Base-by-base conservation (phyloP, 1,140 invertebrate genomes). In the Bombus sylvicola region DNA sequence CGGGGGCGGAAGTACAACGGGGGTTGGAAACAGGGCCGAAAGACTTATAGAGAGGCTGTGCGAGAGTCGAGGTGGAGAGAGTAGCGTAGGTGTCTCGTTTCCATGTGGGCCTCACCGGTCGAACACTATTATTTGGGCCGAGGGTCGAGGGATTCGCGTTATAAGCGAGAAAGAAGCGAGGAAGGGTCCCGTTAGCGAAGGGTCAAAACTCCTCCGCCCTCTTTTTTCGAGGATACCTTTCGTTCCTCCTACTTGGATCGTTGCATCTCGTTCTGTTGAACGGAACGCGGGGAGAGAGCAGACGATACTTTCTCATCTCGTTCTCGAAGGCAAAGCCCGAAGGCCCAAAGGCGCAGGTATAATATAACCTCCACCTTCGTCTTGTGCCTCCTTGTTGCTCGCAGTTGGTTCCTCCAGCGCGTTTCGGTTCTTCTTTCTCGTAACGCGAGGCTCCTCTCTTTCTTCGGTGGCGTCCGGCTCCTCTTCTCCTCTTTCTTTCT, bases 111-210 rank as follows among this genome's bases (percentile, higher is more conserved):
- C 90, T 34, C 75, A 68, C 53, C 73, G 85, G 75, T 87, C 87
- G 87, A 92, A 92, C 89, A 89, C 92, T 93, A 94, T 94, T 93
- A 93, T 94, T 94, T 94, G 91, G 87, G 88, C 88, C 88, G 85
- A 87, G 90, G 88, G 81, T 82, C 91, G 86, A 89, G 72, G 91
- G 90, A 94, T 93, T 93, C 89, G 92, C 90, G 91, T 94, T 93
- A 93, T 89, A 89, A 93, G 91, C 89, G 90, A 90, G 91, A 94
- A 94, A 93, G 92, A 94, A 94, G 92, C 92, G 92, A 92, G 86
- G 92, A 94, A 93, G 93, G 93, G 92, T 95, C 94, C 94, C 94
- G 94, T 95, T 95, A 94, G 93, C 92, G 89, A 84, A 93, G 94
- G 93, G 92, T 94, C 94, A 94, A 94, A 94, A 93, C 92, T 93